Evolutionary conservation across 2,113 vertebrate genomes (phyloP), one percentile per base, ranked within the genome.

Genomic region (Odobenus rosmarus): DNA sequence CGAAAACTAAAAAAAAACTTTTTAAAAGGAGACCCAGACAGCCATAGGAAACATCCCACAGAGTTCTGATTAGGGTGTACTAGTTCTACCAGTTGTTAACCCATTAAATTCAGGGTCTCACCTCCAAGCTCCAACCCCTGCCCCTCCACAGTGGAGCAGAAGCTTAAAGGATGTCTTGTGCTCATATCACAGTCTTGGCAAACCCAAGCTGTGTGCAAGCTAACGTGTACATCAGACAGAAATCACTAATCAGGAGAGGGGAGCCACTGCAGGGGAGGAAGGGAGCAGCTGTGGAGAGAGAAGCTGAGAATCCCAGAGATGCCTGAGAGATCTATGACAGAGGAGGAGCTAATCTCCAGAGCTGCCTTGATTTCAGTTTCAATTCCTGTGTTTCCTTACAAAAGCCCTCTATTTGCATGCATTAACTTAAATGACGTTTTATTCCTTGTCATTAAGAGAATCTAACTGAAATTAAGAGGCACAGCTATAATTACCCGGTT

Each of bases 401-500:
- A 15, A 10, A 77, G 59, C 21, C 8, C 14, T 91, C 57, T 94
- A 59, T 82, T 42, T 5, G 79, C n/a, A 49, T 69, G 21, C 4
- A 26, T 42, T 95, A 82, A 57, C 39, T 94, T 87, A 28, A 80
- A 1, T 69, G 80, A 39, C 61, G 71, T 49, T 93, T 59, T 80
- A 62, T 55, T 92, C 67, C 42, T 92, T 90, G 16, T 83, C 92
- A 87, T 92, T 90, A 95, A 93, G 83, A 85, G 55, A 93, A 23
- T 90, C 26, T 55, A 87, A 91, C 12, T 79, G 67, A 71, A 94
- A 72, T 59, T 88, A 53, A 90, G 69, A 90, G 9, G 0, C 0
- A 86, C 8, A 1, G 0, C 3, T 77, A 26, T 84, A 36, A 77
- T 99, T 99, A 99, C 99, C 99, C 95, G 98, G 96, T 98, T 98